Evolutionary conservation across 2,888 invertebrate genomes (phyloP), one percentile per base, ranked within the genome.

Genomic region (Apodemia zela): DNA sequence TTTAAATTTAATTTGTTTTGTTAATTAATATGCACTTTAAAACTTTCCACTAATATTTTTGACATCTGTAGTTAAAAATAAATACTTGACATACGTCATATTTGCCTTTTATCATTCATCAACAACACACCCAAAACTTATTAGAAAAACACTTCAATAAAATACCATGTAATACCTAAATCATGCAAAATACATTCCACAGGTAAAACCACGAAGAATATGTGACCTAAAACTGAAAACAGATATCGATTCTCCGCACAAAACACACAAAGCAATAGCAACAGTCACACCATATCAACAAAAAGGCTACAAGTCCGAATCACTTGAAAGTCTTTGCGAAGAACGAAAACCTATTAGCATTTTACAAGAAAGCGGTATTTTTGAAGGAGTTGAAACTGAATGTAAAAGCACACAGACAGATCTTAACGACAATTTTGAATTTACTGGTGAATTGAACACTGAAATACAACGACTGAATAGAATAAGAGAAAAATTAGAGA

Each of bases 291-390:
- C 94, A 57, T 94, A 94, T 72, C 86, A 90, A 70, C 86, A 89
- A 70, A 85, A 92, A 79, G 85, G 91, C 69, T 82, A 88, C 80
- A 86, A 92, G 80, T 81, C 85, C 69, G 89, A 87, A 71, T 91
- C 88, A 61, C 77, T 91, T 59, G 90, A 91, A 69, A 89, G 87
- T 71, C 82, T 91, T 65, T 86, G 87, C 69, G 89, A 90, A 67
- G 92, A 92, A 66, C 87, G 82, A 78, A 93, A 85, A 82, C 93
- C 89, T 70, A 91, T 79, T 69, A 93, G 89, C 73, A 87, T 94
- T 73, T 85, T 95, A 35, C 95, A 95, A 75, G 95, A 95, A 75
- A 95, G 95, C 73, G 95, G 95, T 33, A 95, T 95, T 70, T 95
- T 95, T 74, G 95, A 95, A 74, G 94, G 91, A 59, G 93, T 87